Evolutionary conservation across 2,888 invertebrate species (phyloP).

Genomic region (Xestia xanthographa): DNA sequence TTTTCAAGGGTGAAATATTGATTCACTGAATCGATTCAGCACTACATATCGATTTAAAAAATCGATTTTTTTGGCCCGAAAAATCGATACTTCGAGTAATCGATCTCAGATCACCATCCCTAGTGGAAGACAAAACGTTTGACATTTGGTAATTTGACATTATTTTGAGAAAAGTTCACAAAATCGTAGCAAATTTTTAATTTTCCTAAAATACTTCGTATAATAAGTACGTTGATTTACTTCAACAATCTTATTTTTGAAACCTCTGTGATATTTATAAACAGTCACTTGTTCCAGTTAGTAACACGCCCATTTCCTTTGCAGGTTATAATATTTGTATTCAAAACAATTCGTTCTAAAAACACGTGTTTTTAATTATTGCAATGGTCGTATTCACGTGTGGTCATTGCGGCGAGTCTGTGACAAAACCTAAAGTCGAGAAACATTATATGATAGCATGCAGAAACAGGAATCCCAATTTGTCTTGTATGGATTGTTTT

Average conservation of each 20-base stretch:
- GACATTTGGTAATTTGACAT: conserved; percentile 60
- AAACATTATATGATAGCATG: conserved; percentile 96
- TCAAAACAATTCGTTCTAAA: conserved; percentile 64
- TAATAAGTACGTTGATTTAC: conserved; percentile 36
- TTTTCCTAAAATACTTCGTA: conserved; percentile 23
- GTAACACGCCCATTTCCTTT: conserved; percentile 53
- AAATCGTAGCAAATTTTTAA: conserved; percentile 55
- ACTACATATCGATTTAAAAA: no score
- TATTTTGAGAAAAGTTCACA: conserved; percentile 58
- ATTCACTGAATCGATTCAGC: no score
- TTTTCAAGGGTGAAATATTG: no score
- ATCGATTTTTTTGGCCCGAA: no score
- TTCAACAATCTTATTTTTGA: not conserved
- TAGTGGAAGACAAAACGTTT: conserved; percentile 20
- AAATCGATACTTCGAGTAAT: no score
- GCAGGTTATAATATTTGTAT: conserved; percentile 71
- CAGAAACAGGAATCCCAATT: conserved; percentile 91
- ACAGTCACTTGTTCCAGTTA: not conserved
- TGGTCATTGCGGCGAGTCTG: conserved; percentile 96
- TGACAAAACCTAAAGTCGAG: conserved; percentile 97
- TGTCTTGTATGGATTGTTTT: conserved; percentile 98
- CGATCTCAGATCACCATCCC: no score
- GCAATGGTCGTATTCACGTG: conserved; percentile 98
- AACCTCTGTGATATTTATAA: not conserved
- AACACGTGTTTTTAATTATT: conserved; percentile 64